phyloP scores from a whole-genome alignment of 2,113 vertebrate genomes.

The Coptodon bakossiorum region DNA sequence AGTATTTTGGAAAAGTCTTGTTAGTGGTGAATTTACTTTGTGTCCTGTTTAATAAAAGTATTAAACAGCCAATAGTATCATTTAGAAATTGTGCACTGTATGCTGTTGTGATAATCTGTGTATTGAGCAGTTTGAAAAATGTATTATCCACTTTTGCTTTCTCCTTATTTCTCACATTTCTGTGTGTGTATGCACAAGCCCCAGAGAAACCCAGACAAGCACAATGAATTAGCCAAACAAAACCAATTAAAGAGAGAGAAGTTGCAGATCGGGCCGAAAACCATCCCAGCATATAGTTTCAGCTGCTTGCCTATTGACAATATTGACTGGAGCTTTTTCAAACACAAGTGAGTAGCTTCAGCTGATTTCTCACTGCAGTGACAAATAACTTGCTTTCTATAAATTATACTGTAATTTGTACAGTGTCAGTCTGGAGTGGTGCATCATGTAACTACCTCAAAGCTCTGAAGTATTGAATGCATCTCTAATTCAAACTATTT shows the following conservation, averaged over 20 bases:
- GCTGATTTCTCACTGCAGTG: conserved; percentile 22
- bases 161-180: background rate
- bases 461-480: background rate
- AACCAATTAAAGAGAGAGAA: conserved; percentile 31
- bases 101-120: background rate
- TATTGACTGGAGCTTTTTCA: conserved; percentile 45
- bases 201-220: background rate
- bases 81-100: background rate
- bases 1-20: background rate
- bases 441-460: background rate
- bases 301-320: conserved; percentile 40
- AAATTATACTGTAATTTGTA: conserved; percentile 19
- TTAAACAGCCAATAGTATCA: background rate
- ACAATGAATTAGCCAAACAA: conserved; percentile 24
- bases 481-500: background rate
- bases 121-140: background rate
- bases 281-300: conserved; percentile 12
- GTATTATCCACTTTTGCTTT: background rate
- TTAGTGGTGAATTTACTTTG: background rate
- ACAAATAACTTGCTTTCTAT: conserved; percentile 7
- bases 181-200: background rate
- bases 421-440: background rate
- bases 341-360: conserved; percentile 8
- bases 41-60: background rate
- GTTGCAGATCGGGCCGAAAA: conserved; percentile 8